phyloP scores from a whole-genome alignment of 2,797 vertebrate species.

The Discoglossus pictus region DNA sequence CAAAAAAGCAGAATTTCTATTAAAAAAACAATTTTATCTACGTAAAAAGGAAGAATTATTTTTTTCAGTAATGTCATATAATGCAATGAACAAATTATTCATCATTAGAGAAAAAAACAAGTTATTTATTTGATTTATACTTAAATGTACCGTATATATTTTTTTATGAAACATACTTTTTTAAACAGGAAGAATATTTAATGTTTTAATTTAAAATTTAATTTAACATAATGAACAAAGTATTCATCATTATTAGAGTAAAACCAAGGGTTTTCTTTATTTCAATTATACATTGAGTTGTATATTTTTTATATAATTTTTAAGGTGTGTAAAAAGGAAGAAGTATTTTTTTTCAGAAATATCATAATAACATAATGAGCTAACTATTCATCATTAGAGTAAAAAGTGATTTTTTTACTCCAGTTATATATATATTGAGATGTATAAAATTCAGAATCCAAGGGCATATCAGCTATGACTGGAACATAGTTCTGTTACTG shows the following conservation, averaged over 20 bases:
- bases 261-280: too few relatives aligned
- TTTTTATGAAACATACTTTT: too few relatives aligned
- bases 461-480: background rate
- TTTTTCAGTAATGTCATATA: background rate
- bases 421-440: background rate
- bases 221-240: too few relatives aligned
- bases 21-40: constrained; percentile 3
- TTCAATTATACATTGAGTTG: too few relatives aligned
- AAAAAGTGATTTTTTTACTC: background rate
- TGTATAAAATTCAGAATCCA: background rate
- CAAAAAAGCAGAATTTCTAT: constrained; percentile 10
- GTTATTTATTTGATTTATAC: background rate
- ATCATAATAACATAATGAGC: too few relatives aligned
- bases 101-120: constrained; percentile 1
- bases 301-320: too few relatives aligned
- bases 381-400: background rate
- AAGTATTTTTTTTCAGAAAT: too few relatives aligned
- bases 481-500: background rate
- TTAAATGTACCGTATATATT: too few relatives aligned
- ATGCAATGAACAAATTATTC: background rate
- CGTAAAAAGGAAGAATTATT: constrained; percentile 1
- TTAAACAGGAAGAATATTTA: too few relatives aligned
- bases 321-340: too few relatives aligned
- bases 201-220: too few relatives aligned
- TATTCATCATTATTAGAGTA: too few relatives aligned